Conservation (phyloP, 1,140 invertebrate species). For the Ridgeia piscesae region DNA sequence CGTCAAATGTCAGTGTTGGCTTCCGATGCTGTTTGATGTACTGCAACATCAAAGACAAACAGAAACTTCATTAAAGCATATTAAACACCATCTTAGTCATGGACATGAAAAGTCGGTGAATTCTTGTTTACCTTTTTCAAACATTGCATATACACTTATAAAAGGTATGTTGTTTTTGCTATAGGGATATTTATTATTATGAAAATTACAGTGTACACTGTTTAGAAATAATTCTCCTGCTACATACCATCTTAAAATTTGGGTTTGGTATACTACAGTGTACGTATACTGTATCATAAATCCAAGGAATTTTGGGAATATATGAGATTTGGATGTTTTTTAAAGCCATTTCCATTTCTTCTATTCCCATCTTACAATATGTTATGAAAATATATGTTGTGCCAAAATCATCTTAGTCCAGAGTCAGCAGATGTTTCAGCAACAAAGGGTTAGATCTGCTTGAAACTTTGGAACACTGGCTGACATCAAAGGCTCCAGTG, state of each 20-base stretch:
- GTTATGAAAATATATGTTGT: too few relatives aligned
- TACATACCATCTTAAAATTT: too few relatives aligned
- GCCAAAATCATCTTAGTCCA: too few relatives aligned
- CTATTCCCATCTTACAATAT: too few relatives aligned
- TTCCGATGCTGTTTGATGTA: slow-evolving; percentile 39
- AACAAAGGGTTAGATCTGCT: background rate
- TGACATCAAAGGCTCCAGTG: background rate
- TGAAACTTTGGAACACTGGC: background rate
- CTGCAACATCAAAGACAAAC: slow-evolving; percentile 33
- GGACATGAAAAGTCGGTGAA: too few relatives aligned
- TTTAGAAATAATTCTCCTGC: too few relatives aligned
- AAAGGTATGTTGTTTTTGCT: background rate
- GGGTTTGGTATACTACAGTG: background rate
- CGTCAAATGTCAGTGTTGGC: slow-evolving; percentile 39
- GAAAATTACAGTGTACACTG: background rate
- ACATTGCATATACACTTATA: too few relatives aligned
- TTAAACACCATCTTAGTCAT: background rate
- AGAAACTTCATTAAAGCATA: background rate
- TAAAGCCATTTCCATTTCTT: too few relatives aligned
- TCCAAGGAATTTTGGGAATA: too few relatives aligned
- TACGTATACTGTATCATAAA: background rate
- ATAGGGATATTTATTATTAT: background rate
- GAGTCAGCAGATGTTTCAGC: too few relatives aligned
- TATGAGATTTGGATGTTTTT: too few relatives aligned
- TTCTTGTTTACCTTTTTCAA: too few relatives aligned